A percentile compares a stretch with the other conserved stretches of the same genome.
Evolutionary conservation across 1,140 invertebrate genomes (phyloP).

Genomic region (Frieseomelitta varia): DNA sequence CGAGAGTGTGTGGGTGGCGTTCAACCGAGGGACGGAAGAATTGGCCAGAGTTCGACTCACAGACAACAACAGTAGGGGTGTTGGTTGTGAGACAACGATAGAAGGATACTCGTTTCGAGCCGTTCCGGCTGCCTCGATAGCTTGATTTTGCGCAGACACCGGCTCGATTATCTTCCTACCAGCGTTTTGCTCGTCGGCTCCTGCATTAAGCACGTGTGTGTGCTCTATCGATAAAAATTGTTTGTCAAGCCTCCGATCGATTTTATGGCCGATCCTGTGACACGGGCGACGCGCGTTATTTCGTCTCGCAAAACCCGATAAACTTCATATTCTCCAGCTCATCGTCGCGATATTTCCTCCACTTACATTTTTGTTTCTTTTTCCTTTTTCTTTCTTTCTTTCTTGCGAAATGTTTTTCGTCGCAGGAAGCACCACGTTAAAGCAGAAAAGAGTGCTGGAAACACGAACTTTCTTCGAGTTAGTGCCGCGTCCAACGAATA

Average conservation of each 20-base stretch:
- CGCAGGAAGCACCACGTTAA: not conserved
- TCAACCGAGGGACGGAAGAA: not conserved
- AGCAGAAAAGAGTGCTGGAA: not conserved
- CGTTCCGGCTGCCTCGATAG: not conserved
- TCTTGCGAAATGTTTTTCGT: not conserved
- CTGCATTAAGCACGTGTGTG: too few species aligned
- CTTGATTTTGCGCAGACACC: slow-evolving; percentile 31
- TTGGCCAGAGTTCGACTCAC: not conserved
- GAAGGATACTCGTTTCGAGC: slow-evolving; percentile 10
- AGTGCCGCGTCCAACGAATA: slow-evolving; percentile 74
- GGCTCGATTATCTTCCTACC: slow-evolving; percentile 28
- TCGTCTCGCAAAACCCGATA: not conserved
- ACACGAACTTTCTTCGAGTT: slow-evolving; percentile 44
- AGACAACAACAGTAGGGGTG: not conserved
- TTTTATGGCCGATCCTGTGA: not conserved
- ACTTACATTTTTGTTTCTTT: too few species aligned
- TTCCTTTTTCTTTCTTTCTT: not conserved
- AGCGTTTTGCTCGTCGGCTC: not conserved
- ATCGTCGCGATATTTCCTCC: not conserved
- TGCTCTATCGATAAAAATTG: slow-evolving; percentile 36
- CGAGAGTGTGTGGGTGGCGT: not conserved
- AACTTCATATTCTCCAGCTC: too few species aligned
- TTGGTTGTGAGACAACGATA: slow-evolving; percentile 20
- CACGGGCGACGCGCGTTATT: not conserved
- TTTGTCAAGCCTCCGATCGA: slow-evolving; percentile 30